Evolutionary conservation across 2,888 invertebrate species (phyloP).

Genomic region (Agrochola lota): DNA sequence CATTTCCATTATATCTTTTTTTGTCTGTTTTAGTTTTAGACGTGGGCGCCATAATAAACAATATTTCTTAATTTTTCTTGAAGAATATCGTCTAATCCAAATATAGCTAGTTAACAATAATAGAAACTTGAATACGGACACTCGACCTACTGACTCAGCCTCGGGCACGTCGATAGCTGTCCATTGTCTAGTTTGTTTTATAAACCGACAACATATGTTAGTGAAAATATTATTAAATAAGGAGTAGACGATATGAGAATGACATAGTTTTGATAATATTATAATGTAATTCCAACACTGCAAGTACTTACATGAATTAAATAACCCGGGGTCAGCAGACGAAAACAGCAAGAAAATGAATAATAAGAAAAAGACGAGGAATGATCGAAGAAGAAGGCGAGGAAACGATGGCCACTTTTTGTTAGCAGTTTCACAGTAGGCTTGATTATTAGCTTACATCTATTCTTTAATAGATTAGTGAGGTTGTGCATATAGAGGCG

Average conservation of each 20-base stretch:
- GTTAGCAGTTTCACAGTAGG: background rate
- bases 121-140: constrained; percentile 46
- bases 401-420: background rate
- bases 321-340: background rate
- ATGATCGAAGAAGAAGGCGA: background rate
- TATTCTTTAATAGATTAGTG: background rate
- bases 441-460: background rate
- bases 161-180: constrained; percentile 46
- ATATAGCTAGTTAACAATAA: constrained; percentile 50
- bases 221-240: constrained; percentile 18
- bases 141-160: constrained; percentile 63
- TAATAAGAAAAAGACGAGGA: background rate
- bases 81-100: constrained; percentile 32
- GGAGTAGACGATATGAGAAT: background rate
- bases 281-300: background rate
- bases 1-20: background rate
- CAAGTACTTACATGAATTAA: background rate
- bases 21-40: background rate
- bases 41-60: background rate
- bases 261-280: background rate
- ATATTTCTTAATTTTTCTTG: background rate
- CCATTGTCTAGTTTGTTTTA: constrained; percentile 46
- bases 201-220: background rate
- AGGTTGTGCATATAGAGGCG: background rate
- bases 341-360: background rate